Evolutionary conservation across 2,113 vertebrate species (phyloP).

Genomic region (Ascaphus truei): DNA sequence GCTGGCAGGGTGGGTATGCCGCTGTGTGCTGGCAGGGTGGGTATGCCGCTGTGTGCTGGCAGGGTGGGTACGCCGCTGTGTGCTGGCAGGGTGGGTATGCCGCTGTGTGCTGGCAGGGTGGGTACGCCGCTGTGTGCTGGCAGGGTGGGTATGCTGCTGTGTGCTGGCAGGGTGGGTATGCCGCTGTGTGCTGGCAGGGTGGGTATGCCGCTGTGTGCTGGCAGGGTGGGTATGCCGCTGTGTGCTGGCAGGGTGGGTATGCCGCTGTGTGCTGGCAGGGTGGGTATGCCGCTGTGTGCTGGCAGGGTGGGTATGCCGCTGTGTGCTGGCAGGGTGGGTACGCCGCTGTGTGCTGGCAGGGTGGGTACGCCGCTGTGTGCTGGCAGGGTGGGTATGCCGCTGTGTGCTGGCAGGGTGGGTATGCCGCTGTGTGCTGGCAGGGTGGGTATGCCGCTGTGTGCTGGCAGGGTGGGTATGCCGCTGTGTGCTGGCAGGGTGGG

Average conservation of each 20-base stretch:
- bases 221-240: background rate
- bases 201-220: no score
- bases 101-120: background rate
- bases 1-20: background rate
- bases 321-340: background rate
- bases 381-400: background rate
- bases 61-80: background rate
- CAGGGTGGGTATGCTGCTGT: no score
- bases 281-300: background rate
- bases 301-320: no score
- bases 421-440: background rate
- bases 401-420: no score
- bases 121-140: background rate
- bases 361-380: no score
- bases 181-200: conserved; percentile 3
- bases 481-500: background rate
- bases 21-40: conserved; percentile 5
- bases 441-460: background rate
- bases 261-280: background rate
- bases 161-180: background rate
- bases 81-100: no score
- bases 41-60: background rate
- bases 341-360: conserved; percentile 1
- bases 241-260: no score
- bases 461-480: no score